Conservation (phyloP, 2,797 vertebrate genomes). For the Bradypus variegatus region DNA sequence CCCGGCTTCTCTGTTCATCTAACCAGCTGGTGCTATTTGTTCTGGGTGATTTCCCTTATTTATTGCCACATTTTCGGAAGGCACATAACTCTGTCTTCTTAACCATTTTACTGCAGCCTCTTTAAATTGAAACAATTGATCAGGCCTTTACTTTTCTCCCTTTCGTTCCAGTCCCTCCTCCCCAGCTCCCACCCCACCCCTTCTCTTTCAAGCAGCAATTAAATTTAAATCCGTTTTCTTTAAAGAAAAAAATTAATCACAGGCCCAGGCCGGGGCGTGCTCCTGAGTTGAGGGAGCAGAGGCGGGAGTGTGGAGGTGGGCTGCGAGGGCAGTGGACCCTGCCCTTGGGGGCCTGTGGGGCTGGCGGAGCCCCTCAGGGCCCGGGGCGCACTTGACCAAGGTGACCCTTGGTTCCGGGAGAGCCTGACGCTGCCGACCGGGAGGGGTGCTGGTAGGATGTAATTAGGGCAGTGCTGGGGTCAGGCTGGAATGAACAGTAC, state of each 20-base stretch:
- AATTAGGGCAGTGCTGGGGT: rapidly evolving
- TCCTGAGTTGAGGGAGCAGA: rapidly evolving
- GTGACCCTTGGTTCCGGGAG: rapidly evolving
- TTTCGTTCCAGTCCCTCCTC: neutral
- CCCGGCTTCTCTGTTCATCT: constrained; percentile 49
- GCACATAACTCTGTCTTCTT: constrained; percentile 29
- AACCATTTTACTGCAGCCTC: constrained; percentile 23
- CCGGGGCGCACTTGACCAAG: neutral
- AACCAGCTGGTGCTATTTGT: constrained; percentile 55
- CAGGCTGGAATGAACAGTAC: rapidly evolving
- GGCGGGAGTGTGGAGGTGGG: neutral
- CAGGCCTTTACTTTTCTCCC: neutral
- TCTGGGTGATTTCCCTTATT: constrained; percentile 41
- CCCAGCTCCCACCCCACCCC: neutral
- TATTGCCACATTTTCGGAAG: neutral
- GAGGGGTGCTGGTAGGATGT: rapidly evolving
- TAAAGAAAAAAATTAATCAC: neutral
- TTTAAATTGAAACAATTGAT: constrained; percentile 22
- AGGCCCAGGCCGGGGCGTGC: neutral
- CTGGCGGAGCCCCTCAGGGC: neutral
- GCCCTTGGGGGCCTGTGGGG: rapidly evolving
- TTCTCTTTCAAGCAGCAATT: constrained; percentile 14
- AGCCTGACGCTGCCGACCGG: rapidly evolving
- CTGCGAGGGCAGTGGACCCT: rapidly evolving
- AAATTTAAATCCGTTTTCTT: constrained; percentile 25